Percentiles rank a stretch among this genome's conserved stretches.
Conservation (phyloP, 2,797 vertebrate genomes). For the Odontamblyopus lacepedii region DNA sequence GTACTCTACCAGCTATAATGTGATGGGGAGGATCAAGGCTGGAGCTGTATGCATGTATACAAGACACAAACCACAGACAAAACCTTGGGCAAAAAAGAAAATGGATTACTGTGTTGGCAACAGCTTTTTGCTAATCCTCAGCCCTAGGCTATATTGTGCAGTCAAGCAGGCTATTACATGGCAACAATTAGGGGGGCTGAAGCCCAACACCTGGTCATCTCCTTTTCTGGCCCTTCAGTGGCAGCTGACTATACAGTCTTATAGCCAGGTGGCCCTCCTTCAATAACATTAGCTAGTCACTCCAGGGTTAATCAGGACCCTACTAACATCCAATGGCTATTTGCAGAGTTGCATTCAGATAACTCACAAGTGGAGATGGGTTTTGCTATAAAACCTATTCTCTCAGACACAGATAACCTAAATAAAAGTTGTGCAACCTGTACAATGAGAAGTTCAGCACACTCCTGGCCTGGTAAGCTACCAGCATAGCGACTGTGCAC, state of each 20-base stretch:
- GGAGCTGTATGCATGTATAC: constrained; percentile 13
- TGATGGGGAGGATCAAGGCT: constrained; percentile 26
- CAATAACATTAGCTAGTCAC: constrained; percentile 89
- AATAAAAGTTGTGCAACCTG: constrained; percentile 50
- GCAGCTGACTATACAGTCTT: constrained; percentile 90
- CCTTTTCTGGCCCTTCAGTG: constrained; percentile 82
- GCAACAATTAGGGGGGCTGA: constrained; percentile 85
- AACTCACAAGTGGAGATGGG: constrained; percentile 64
- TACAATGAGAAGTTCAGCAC: constrained; percentile 53
- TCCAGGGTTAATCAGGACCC: constrained; percentile 90
- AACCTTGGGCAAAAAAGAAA: constrained; percentile 69
- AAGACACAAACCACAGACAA: constrained; percentile 45
- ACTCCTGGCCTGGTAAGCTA: constrained; percentile 61
- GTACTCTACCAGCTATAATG: constrained; percentile 23
- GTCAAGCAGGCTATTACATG: constrained; percentile 89
- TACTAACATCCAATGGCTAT: constrained; percentile 75
- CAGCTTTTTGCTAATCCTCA: constrained; percentile 82
- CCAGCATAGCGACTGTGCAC: constrained; percentile 65
- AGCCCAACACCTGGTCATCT: constrained; percentile 90
- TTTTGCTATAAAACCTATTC: constrained; percentile 83
- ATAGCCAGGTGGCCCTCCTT: constrained; percentile 92
- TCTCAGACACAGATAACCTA: constrained; percentile 74
- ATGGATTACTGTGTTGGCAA: constrained; percentile 80
- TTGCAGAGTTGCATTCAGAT: constrained; percentile 81
- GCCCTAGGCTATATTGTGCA: constrained; percentile 86